Evolutionary conservation across 64 coral and sea anemone genomes (phyloP).

Genomic region (Pachyseris speciosa): DNA sequence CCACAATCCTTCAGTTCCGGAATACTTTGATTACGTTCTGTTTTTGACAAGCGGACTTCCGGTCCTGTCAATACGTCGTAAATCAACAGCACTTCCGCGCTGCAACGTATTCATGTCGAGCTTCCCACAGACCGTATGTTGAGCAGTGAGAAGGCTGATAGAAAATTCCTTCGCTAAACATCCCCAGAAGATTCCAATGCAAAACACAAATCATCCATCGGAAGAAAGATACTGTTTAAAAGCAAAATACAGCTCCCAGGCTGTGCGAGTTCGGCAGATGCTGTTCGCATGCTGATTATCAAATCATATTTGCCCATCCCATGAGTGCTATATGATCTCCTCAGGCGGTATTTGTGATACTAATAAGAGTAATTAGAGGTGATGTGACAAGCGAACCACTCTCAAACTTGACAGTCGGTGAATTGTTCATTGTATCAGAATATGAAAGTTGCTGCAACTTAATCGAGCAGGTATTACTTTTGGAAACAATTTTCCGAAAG

Average conservation of each 20-base stretch:
- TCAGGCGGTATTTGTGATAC: constrained; percentile 20
- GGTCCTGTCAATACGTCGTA: constrained; percentile 19
- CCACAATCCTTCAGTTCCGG: constrained; percentile 31
- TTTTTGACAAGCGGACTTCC: constrained; percentile 36
- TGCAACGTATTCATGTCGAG: constrained; percentile 15
- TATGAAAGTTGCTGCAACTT: not conserved
- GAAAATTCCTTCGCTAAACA: not conserved
- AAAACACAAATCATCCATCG: not conserved
- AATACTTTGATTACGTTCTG: not conserved
- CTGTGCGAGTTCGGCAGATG: not conserved
- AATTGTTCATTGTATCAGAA: not conserved
- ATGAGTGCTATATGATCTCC: constrained; percentile 22
- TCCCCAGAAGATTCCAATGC: not conserved
- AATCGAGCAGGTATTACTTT: not conserved
- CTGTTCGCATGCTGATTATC: constrained; percentile 11
- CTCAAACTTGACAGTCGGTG: not conserved
- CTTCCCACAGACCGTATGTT: constrained; percentile 8
- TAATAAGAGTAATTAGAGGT: constrained; percentile 38
- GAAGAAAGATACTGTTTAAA: not conserved
- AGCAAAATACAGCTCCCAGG: not conserved
- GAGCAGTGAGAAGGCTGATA: not conserved
- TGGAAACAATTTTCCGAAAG: not conserved
- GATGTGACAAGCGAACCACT: constrained; percentile 1
- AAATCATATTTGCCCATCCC: constrained; percentile 33
- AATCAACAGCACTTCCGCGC: constrained; percentile 35